These are phyloP conservation scores for Mythimna ferrago DNA, from an alignment of 2,888 invertebrate genomes.

Conservation along the genomic window DNA sequence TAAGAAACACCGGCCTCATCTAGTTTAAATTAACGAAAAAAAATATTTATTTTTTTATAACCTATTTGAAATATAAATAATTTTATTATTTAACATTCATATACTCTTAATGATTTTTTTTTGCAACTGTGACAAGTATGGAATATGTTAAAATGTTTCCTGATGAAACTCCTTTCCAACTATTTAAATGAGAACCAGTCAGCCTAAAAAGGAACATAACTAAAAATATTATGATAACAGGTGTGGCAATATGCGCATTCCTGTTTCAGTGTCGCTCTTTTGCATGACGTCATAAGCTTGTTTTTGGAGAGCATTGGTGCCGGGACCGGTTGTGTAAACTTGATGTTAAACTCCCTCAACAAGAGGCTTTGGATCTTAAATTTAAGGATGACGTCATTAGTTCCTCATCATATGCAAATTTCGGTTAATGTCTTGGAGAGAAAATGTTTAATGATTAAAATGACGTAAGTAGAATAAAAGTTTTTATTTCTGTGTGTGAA, in stretches of 20 bases:
- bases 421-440: background rate
- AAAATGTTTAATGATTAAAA: background rate
- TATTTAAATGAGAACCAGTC: conserved; percentile 1
- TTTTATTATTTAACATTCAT: no score
- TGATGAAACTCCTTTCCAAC: background rate
- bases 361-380: conserved; percentile 48
- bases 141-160: background rate
- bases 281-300: conserved; percentile 64
- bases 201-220: background rate
- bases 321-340: conserved; percentile 64
- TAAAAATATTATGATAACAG: conserved; percentile 43
- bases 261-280: conserved; percentile 42
- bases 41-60: no score
- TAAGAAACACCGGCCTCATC: no score
- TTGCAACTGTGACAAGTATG: background rate
- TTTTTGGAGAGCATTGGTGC: conserved; percentile 56
- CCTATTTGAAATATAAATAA: no score
- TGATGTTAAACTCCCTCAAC: conserved; percentile 52
- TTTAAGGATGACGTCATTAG: conserved; percentile 41
- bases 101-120: no score
- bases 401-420: conserved; percentile 5
- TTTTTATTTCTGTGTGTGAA: background rate
- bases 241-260: conserved; percentile 52
- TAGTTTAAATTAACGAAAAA: no score
- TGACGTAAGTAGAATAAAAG: background rate